Conservation (phyloP, 2,797 vertebrate genomes). For the Ambastaia sidthimunki region DNA sequence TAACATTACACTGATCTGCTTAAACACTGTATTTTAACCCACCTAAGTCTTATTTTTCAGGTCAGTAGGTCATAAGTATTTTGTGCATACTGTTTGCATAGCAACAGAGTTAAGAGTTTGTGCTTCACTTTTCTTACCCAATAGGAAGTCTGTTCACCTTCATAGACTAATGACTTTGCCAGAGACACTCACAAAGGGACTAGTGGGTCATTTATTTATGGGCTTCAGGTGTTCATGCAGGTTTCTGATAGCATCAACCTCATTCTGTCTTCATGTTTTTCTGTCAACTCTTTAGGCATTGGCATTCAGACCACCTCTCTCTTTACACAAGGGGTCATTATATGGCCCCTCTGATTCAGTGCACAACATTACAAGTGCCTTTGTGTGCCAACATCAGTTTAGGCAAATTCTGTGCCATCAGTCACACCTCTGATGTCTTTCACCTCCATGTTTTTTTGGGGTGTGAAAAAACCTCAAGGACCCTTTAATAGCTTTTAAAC, state of each 20-base stretch:
- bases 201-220: background rate
- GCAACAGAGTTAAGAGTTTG: too few species aligned
- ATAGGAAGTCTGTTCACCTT: background rate
- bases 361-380: background rate
- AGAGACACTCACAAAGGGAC: background rate
- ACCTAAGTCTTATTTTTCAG: background rate
- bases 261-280: background rate
- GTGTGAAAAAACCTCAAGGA: too few species aligned
- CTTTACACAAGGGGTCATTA: conserved; percentile 7
- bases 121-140: background rate
- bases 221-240: background rate
- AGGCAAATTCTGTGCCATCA: conserved; percentile 1
- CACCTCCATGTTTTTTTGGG: background rate
- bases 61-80: background rate
- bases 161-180: background rate
- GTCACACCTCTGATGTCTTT: background rate
- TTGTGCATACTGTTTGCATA: too few species aligned
- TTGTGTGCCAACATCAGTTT: background rate
- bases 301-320: background rate
- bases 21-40: background rate
- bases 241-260: background rate
- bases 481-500: too few species aligned
- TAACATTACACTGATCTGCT: background rate
- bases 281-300: background rate
- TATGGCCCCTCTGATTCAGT: conserved; percentile 19